Conservation (phyloP, 1,140 invertebrate genomes). For the Megalopta genalis region DNA sequence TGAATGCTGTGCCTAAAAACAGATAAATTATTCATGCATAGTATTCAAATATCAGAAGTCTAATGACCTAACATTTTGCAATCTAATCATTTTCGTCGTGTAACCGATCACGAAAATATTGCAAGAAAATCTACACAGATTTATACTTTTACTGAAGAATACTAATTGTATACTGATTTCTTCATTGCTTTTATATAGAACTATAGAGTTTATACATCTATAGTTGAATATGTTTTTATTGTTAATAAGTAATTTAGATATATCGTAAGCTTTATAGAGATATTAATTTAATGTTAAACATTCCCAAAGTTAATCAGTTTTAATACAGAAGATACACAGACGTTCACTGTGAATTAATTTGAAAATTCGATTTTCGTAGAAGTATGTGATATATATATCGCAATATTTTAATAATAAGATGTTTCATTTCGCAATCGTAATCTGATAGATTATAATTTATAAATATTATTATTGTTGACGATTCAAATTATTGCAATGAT, state of each 20-base stretch:
- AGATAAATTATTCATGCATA: slow-evolving; percentile 35
- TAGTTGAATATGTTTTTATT: background rate
- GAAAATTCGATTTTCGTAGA: slow-evolving; percentile 11
- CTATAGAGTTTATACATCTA: background rate
- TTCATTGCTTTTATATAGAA: background rate
- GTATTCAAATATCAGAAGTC: slow-evolving; percentile 6
- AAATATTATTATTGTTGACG: background rate
- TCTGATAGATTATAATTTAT: slow-evolving; percentile 12
- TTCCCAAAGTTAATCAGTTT: slow-evolving; percentile 46
- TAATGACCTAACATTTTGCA: background rate
- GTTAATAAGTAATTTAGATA: background rate
- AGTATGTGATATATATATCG: slow-evolving; percentile 11
- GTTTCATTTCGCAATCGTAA: background rate
- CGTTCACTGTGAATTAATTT: background rate
- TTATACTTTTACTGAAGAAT: slow-evolving; percentile 9
- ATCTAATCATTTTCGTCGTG: background rate
- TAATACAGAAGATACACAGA: slow-evolving; percentile 36
- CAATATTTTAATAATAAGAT: slow-evolving; percentile 2
- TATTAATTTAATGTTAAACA: slow-evolving; percentile 20
- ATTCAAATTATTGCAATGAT: slow-evolving; percentile 6
- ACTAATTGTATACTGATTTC: background rate
- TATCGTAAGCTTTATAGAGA: background rate
- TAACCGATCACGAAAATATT: background rate
- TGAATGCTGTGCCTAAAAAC: slow-evolving; percentile 44
- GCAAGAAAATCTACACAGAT: background rate